Percentiles rank a stretch among this genome's conserved stretches.
phyloP scores from a whole-genome alignment of 2,888 invertebrate species.

The Cinara cedri region DNA sequence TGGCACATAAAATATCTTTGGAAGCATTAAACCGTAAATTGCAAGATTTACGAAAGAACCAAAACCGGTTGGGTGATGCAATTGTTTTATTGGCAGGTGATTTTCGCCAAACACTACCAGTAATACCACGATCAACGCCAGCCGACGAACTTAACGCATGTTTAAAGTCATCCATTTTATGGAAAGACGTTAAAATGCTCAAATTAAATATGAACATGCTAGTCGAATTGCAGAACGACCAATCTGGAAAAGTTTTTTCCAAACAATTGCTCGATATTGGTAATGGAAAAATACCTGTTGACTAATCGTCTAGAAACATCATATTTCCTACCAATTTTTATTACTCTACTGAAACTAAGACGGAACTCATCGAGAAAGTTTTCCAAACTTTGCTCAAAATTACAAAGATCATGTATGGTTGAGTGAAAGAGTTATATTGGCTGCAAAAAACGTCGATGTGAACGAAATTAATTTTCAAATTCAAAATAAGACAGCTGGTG shows the following conservation, averaged over 20 bases:
- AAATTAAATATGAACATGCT: not conserved
- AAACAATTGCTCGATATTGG: not conserved
- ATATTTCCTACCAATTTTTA: not conserved
- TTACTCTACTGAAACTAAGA: no score
- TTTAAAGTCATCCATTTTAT: conserved; percentile 59
- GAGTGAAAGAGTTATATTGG: not conserved
- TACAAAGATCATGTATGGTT: not conserved
- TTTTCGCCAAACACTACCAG: conserved; percentile 56
- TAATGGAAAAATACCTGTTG: not conserved
- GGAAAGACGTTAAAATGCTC: conserved; percentile 40
- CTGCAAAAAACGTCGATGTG: not conserved
- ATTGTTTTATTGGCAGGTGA: conserved; percentile 58
- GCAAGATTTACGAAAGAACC: no score
- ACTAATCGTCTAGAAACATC: not conserved
- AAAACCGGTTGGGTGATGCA: no score
- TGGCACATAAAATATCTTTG: no score
- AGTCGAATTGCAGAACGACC: not conserved
- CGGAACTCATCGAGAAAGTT: no score
- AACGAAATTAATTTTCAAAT: not conserved
- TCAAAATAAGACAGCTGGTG: not conserved
- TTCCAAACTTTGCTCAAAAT: no score
- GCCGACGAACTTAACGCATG: conserved; percentile 2
- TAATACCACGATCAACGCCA: conserved; percentile 56
- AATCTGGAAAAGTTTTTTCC: not conserved
- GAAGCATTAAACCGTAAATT: no score